Base-by-base conservation (phyloP, 2,113 vertebrate genomes). In the Pteropus alecto region DNA sequence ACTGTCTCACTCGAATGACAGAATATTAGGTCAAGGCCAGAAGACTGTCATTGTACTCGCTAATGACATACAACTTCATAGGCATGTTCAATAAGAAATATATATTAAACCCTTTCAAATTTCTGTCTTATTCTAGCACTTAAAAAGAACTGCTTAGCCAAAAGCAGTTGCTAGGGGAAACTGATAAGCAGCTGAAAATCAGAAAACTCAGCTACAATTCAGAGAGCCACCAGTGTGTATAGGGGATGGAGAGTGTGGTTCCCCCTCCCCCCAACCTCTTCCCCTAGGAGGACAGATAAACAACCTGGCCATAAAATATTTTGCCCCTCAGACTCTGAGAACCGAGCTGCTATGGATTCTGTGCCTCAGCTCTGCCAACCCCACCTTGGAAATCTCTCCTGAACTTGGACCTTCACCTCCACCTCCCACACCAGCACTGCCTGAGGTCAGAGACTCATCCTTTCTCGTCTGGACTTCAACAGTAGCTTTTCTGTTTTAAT, bases 131-230 rank as follows among this genome's bases (percentile, higher is more conserved):
- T 46, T 94, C 70, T 33, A 92, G 48, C 28, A 86, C 38, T 67
- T 51, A 2, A 19, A 86, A 86, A 90, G 61, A 82, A 19, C 73
- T 79, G 26, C 30, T 81, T 82, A 88, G 77, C 77, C 88, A 73
- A 94, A 92, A 54, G 65, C 46, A 81, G 82, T 93, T 96, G 65
- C 93, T 48, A 67, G 4, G 87, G n/a, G 74, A 93, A 85, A 90
- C 38, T 16, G n/a, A 48, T 30, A 83, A 60, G 30, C 43, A n/a
- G 46, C 74, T 84, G 70, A 90, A 93, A 84, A 84, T 10, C 12
- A 51, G 67, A 95, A 81, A 71, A 18, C 79, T n/a, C 28, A 19
- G 46, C 38, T 65, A 11, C 33, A 33, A 38, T 22, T 89, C 67
- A 60, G 91, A 94, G 92, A 92, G 90, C 90, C 28, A 58, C 83